These are phyloP conservation scores for Diachasmimorpha longicaudata DNA, from an alignment of 1,140 invertebrate species.

Conservation along the genomic window DNA sequence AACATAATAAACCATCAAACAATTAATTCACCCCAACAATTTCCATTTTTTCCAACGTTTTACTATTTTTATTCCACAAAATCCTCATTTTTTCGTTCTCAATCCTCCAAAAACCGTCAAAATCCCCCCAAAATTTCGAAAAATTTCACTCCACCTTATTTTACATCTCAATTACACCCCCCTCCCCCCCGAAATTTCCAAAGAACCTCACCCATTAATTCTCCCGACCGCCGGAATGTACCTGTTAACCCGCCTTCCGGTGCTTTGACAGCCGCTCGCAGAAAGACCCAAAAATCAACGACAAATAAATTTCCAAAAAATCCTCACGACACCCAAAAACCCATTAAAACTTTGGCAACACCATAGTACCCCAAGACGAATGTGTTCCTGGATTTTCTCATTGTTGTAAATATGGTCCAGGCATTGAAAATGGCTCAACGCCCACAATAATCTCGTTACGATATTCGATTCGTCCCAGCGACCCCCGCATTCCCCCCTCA, in stretches of 20 bases:
- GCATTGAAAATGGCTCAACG: conserved; percentile 50
- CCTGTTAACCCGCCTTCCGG: conserved; percentile 28
- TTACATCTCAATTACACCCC: neutral
- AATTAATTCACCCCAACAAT: too few species aligned
- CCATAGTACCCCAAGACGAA: neutral
- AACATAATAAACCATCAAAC: too few species aligned
- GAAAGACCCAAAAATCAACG: neutral
- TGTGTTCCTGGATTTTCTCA: conserved; percentile 30
- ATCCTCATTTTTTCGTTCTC: neutral
- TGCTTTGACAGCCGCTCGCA: conserved; percentile 30
- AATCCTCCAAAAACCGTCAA: conserved; percentile 22
- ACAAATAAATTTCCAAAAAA: neutral
- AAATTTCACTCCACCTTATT: too few species aligned
- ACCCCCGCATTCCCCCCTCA: too few species aligned
- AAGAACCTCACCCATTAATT: too few species aligned
- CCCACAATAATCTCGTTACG: conserved; percentile 60
- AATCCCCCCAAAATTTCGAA: conserved; percentile 52
- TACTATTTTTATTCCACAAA: too few species aligned
- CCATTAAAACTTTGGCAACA: conserved; percentile 34
- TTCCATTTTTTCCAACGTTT: too few species aligned
- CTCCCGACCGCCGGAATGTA: neutral
- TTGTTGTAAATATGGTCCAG: conserved; percentile 32
- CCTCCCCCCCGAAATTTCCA: neutral
- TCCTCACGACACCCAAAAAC: too few species aligned
- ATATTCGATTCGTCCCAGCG: conserved; percentile 28